A percentile compares a stretch with the other conserved stretches of the same genome.
phyloP scores from a whole-genome alignment of 2,888 invertebrate species.

The Eulithis testata region DNA sequence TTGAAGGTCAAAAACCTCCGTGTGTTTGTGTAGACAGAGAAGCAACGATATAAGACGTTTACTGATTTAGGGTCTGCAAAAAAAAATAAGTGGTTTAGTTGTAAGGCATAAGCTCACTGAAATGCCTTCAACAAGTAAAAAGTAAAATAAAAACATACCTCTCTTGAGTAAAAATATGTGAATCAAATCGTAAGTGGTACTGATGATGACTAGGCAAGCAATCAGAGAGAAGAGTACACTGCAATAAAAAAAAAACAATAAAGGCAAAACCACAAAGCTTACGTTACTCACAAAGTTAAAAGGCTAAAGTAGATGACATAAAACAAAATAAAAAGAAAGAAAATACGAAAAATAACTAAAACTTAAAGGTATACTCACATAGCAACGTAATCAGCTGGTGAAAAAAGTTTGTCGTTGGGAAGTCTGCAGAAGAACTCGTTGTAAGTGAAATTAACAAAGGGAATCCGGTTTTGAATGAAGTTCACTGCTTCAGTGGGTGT shows the following conservation, averaged over 20 bases:
- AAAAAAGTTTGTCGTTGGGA: slow-evolving; percentile 63
- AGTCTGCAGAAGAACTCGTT: slow-evolving; percentile 60
- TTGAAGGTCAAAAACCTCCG: slow-evolving; percentile 63
- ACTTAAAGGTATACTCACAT: slow-evolving; percentile 51
- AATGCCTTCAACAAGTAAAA: neutral
- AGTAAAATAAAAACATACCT: slow-evolving; percentile 46
- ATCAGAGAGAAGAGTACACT: slow-evolving; percentile 60
- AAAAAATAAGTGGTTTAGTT: neutral
- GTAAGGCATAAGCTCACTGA: neutral
- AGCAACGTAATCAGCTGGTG: slow-evolving; percentile 60
- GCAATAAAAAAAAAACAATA: slow-evolving; percentile 37
- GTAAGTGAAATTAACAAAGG: slow-evolving; percentile 50
- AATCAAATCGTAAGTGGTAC: slow-evolving; percentile 60
- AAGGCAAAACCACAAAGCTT: too few relatives aligned
- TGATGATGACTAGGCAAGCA: slow-evolving; percentile 47
- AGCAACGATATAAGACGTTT: slow-evolving; percentile 50
- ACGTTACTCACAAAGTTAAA: too few relatives aligned
- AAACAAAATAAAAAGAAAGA: too few relatives aligned
- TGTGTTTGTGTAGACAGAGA: slow-evolving; percentile 73
- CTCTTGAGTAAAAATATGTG: slow-evolving; percentile 48
- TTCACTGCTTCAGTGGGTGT: slow-evolving; percentile 51
- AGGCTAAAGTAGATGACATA: too few relatives aligned
- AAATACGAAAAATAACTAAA: too few relatives aligned
- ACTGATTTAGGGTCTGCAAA: slow-evolving; percentile 46
- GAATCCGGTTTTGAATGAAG: slow-evolving; percentile 44